Percentiles rank a stretch among this genome's conserved stretches.
Conservation (phyloP, 2,888 invertebrate genomes). For the Yponomeuta sedellus region DNA sequence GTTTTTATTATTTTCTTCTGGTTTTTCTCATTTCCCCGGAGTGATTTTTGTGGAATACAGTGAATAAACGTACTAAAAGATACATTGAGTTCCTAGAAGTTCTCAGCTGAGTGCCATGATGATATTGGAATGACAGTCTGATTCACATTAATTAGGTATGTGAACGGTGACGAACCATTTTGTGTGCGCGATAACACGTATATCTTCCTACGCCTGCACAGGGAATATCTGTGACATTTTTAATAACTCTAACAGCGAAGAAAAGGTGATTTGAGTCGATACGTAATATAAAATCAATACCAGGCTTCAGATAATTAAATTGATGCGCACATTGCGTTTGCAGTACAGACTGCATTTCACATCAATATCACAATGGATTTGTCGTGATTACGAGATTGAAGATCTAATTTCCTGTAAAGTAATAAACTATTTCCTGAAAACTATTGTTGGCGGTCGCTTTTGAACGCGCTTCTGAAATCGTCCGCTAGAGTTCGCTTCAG, state of each 20-base stretch:
- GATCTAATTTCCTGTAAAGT: neutral
- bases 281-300: slow-evolving; percentile 64
- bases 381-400: neutral
- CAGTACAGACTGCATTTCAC: neutral
- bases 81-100: neutral
- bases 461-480: slow-evolving; percentile 31
- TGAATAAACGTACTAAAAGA: slow-evolving; percentile 13
- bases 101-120: slow-evolving; percentile 36
- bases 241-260: slow-evolving; percentile 23
- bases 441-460: slow-evolving; percentile 53
- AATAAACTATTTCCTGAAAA: slow-evolving; percentile 4
- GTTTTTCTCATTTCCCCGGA: slow-evolving; percentile 30
- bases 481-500: slow-evolving; percentile 38
- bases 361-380: neutral
- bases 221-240: neutral
- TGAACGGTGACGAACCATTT: slow-evolving; percentile 69
- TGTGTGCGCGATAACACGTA: slow-evolving; percentile 67
- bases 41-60: slow-evolving; percentile 26
- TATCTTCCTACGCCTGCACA: slow-evolving; percentile 23
- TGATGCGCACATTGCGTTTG: neutral
- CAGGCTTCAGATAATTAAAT: slow-evolving; percentile 19
- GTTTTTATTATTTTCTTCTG: slow-evolving; percentile 34
- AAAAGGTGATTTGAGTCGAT: slow-evolving; percentile 27
- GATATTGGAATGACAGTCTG: slow-evolving; percentile 48
- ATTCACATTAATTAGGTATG: slow-evolving; percentile 71